Evolutionary conservation across 2,888 invertebrate genomes (phyloP), one percentile per base, ranked within the genome.

Genomic region (Epinotia demarniana): DNA sequence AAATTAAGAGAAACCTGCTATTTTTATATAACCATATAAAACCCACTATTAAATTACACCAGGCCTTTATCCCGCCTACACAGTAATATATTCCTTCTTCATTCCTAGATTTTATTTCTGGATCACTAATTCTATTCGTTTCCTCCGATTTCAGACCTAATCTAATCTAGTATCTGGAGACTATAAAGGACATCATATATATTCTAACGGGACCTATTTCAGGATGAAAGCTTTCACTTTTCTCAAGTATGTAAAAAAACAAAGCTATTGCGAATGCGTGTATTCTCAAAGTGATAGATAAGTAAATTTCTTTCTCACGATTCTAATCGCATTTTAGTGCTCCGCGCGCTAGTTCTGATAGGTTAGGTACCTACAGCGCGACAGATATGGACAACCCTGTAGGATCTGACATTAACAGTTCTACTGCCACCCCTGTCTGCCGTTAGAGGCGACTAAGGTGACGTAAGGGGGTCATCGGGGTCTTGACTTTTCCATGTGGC

Each of bases 211-310:
- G 5, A n/a, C 1, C 60, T 60, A 69, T 69, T 46, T 69, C 58
- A 53, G 12, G 13, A 57, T 12, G 19, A 66, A 23, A 39, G 16
- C 55, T 43, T 8, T 3, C 3, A 66, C 19, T 43, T 68, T 23
- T 68, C 68, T 66, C 19, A 19, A 11, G 19, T n/a, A 23, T 43
- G 19, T 19, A 68, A 43, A 68, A 23, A 67, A 66, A 33, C n/a
- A 33, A 67, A 27, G 66, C 23, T 0, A 53, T 23, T 19, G 57
- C 2, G 53, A n/a, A n/a, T n/a, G 57, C 18, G 5, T 61, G 8
- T 61, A 33, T 61, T 61, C 61, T 61, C 6, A 39, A n/a, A 61
- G n/a, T 39, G 33, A n/a, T n/a, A 61, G 39, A n/a, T 12, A 39
- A 33, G 8, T n/a, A 33, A 6, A 33, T 33, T 33, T 8, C 8